Conservation (phyloP, 2,888 invertebrate genomes). For the Spisula subtruncata region DNA sequence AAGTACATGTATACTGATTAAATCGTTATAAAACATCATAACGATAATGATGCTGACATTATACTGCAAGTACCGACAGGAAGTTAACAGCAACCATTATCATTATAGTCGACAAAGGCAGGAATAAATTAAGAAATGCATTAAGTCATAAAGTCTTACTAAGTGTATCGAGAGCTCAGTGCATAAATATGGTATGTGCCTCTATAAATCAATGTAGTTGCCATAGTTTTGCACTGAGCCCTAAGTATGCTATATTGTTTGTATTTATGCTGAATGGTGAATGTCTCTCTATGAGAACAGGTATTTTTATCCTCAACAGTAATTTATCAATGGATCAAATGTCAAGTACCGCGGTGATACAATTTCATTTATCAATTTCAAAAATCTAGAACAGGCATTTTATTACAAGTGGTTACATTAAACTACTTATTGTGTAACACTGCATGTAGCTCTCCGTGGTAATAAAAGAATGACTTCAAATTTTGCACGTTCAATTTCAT, state of each 20-base stretch:
- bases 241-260: neutral
- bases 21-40: too few species aligned
- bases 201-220: too few species aligned
- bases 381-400: neutral
- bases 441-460: neutral
- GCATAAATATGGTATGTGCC: too few species aligned
- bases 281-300: neutral
- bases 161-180: too few species aligned
- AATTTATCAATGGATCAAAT: conserved; percentile 23
- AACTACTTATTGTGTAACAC: conserved; percentile 7
- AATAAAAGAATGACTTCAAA: neutral
- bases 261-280: neutral
- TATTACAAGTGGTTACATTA: conserved; percentile 12
- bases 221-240: too few species aligned
- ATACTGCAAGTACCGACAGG: too few species aligned
- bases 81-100: too few species aligned
- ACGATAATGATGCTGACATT: too few species aligned
- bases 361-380: conserved; percentile 10
- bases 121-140: neutral
- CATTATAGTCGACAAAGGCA: too few species aligned
- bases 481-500: conserved; percentile 4
- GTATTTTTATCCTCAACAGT: neutral
- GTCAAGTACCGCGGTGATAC: neutral
- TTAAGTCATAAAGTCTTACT: neutral
- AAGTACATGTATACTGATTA: too few species aligned